phyloP scores from a whole-genome alignment of 2,888 invertebrate species.

The Tyria jacobaeae region DNA sequence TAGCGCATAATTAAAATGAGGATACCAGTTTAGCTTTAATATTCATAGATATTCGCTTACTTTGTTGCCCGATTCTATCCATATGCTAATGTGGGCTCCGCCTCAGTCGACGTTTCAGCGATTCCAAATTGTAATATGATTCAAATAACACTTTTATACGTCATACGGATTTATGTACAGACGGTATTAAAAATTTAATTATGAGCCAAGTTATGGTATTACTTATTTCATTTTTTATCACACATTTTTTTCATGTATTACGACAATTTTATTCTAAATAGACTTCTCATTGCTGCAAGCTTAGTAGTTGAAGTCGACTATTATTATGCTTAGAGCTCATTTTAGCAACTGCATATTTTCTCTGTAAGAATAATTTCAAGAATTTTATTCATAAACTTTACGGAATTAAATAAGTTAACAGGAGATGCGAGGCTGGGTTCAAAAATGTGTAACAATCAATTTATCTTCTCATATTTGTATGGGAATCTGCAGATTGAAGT shows the following conservation, averaged over 20 bases:
- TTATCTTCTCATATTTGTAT: constrained; percentile 31
- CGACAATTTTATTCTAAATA: constrained; percentile 27
- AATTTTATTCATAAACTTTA: constrained; percentile 32
- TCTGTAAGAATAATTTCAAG: constrained; percentile 36
- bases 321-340: constrained; percentile 36
- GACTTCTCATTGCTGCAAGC: constrained; percentile 30
- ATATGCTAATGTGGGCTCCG: constrained; percentile 64
- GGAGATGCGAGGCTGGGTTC: constrained; percentile 21
- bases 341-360: constrained; percentile 36
- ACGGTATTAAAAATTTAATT: constrained; percentile 62
- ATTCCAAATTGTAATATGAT: constrained; percentile 72
- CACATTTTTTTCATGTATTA: constrained; percentile 28
- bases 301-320: constrained; percentile 39
- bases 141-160: constrained; percentile 69
- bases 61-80: constrained; percentile 35
- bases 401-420: constrained; percentile 38
- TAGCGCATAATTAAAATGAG: background rate
- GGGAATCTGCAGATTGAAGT: constrained; percentile 23
- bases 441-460: constrained; percentile 35
- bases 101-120: constrained; percentile 57
- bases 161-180: constrained; percentile 63
- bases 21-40: background rate
- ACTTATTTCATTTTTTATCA: constrained; percentile 46
- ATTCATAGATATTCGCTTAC: constrained; percentile 8
- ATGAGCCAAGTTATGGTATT: constrained; percentile 49